Base-by-base conservation (phyloP, 2,797 vertebrate genomes). In the Choloepus didactylus region DNA sequence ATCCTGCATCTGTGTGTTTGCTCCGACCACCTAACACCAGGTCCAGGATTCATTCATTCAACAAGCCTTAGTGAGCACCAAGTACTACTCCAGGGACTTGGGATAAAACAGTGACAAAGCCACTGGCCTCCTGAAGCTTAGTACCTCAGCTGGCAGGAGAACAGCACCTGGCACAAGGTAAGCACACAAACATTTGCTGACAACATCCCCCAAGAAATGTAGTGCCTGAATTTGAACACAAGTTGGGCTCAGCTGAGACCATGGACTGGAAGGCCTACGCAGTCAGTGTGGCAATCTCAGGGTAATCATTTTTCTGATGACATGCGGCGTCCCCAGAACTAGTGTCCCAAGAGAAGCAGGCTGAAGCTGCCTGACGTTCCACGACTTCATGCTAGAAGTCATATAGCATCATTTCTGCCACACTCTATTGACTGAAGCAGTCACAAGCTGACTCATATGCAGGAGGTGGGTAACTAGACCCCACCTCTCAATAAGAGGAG, bases 191-290 rank as follows among this genome's bases (percentile, higher is more conserved):
- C 15, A 38, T 49, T 25, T 70, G 9, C 38, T 76, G 35, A 46
- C 35, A 35, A 35, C 35, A 35, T 35, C 35, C 35, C 35, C 35
- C 44, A 59, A 4, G 29, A 82, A 67, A 88, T 41, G 25, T 9
- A 46, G 60, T 41, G 23, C 5, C 29, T 77, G 46, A 21, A 56
- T 38, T 44, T 73, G 44, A 97, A 86, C 35, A 86, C 3, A 54
- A 38, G 59, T 73, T 84, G 64, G 82, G 11, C 7, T 51, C 54
- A 31, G 46, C 46, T 49, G 46, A 10, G 46, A 49, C 46, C 10
- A 10, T 49, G 46, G 6, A 49, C 11, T 86, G 7, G 31, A 27
- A 1, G 0, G 7, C 14, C 73, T 56, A 59, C 0, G 10, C 46
- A 49, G 46, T 10, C 81, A 84, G 12, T 29, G 46, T 0, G 23